Evolutionary conservation across 2,113 vertebrate genomes (phyloP), one percentile per base, ranked within the genome.

Genomic region (Dromiciops gliroides): DNA sequence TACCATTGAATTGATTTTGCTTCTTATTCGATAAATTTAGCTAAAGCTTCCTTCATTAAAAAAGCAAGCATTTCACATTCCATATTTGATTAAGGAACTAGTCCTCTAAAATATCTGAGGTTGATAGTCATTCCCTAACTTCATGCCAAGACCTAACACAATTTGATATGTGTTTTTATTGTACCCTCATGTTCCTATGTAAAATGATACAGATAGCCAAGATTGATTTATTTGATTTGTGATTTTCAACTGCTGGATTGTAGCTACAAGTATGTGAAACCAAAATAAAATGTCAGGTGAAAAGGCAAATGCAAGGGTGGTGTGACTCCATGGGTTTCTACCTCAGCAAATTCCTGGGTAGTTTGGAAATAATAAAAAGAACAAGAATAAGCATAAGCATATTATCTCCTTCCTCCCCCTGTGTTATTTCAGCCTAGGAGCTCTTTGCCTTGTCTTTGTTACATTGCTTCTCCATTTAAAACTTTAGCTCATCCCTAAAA

Each of bases 11-110:
- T 12, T 91, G 48, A 94, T 94, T 96, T 93, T 28, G 89, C 0
- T 25, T 92, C 31, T n/a, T 96, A 88, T 94, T 31, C 8, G 10
- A 88, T 50, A 94, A 92, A 28, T 91, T 49, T 51, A 93, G 89
- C 60, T 37, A 11, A 90, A 91, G 67, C n/a, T 60, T 90, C 31
- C n/a, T 83, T 83, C 67, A 83, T 83, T 83, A 83, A 83, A 83
- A 83, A 83, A 22, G 4, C 5, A 92, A 23, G 4, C 26, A 92
- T 48, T 93, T 97, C 67, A 51, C 2, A 44, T 92, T 92, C 31
- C 91, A 93, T 56, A 47, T 95, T 94, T 95, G 28, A 91, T 48
- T 93, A 53, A 51, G 50, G 28, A 91, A 94, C 10, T 56, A 95
- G 49, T 94, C 4, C 9, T 91, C 48, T 60, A 93, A 90, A 95